Conservation (phyloP, 1,140 invertebrate genomes). For the Drosophila bocki region DNA sequence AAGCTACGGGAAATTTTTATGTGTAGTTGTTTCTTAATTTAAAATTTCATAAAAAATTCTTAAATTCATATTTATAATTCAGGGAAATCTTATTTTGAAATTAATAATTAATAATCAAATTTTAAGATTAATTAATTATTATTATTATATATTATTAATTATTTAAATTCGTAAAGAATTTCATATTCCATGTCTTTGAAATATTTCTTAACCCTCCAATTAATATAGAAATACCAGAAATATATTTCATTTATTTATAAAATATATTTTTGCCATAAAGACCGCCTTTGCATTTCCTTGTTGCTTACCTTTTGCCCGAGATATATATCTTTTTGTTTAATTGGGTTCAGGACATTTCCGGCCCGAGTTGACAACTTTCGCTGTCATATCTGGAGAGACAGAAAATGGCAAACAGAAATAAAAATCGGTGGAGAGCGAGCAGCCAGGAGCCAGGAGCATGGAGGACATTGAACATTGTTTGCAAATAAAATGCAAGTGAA, state of each 20-base stretch:
- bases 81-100: no score
- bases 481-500: conserved; percentile 79
- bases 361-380: conserved; percentile 25
- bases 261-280: background rate
- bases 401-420: conserved; percentile 21
- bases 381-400: conserved; percentile 27
- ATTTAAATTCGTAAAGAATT: no score
- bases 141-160: no score
- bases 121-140: no score
- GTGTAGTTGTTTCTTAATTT: background rate
- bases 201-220: rapidly evolving
- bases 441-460: background rate
- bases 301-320: background rate
- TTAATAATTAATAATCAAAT: no score
- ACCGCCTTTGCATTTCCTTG: background rate
- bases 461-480: conserved; percentile 58
- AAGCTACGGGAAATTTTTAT: no score
- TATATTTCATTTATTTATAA: background rate
- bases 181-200: no score
- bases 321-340: conserved; percentile 25
- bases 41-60: background rate
- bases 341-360: conserved; percentile 40
- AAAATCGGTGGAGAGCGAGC: background rate
- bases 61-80: no score
- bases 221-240: background rate